phyloP scores from a whole-genome alignment of 2,113 vertebrate species.

The Gobius niger region DNA sequence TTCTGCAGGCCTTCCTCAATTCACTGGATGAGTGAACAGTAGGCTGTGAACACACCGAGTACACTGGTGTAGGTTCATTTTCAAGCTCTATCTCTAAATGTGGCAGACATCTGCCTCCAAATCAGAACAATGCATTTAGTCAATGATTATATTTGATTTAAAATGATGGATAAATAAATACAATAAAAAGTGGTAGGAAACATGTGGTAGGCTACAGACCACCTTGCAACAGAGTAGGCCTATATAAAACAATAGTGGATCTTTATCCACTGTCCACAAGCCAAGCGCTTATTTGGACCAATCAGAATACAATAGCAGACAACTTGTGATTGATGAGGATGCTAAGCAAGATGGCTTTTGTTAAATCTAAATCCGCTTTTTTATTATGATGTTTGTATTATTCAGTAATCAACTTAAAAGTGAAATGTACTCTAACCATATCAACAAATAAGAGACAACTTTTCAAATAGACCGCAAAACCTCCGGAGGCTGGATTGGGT shows the following conservation, averaged over 20 bases:
- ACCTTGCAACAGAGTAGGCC: not conserved
- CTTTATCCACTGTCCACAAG: not conserved
- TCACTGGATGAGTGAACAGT: not conserved
- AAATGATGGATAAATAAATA: too few species aligned
- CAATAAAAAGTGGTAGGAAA: not conserved
- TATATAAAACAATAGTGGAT: not conserved
- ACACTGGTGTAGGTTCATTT: not conserved
- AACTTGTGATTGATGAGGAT: constrained; percentile 25
- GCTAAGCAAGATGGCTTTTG: not conserved
- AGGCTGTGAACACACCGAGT: not conserved
- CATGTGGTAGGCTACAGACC: not conserved
- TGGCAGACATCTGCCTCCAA: too few species aligned
- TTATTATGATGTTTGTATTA: not conserved
- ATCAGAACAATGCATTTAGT: too few species aligned
- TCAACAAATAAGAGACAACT: not conserved
- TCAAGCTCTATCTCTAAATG: not conserved
- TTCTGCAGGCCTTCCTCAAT: not conserved
- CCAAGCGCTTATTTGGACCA: not conserved
- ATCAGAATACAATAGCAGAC: not conserved
- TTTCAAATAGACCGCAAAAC: not conserved
- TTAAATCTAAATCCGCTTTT: not conserved
- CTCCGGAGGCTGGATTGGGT: constrained; percentile 2
- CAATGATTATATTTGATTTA: too few species aligned
- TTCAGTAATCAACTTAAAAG: too few species aligned
- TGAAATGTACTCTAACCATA: not conserved